Percentiles rank a stretch among this genome's conserved stretches.
Conservation (phyloP, 2,797 vertebrate genomes). For the Neosilurus hyrtlii region DNA sequence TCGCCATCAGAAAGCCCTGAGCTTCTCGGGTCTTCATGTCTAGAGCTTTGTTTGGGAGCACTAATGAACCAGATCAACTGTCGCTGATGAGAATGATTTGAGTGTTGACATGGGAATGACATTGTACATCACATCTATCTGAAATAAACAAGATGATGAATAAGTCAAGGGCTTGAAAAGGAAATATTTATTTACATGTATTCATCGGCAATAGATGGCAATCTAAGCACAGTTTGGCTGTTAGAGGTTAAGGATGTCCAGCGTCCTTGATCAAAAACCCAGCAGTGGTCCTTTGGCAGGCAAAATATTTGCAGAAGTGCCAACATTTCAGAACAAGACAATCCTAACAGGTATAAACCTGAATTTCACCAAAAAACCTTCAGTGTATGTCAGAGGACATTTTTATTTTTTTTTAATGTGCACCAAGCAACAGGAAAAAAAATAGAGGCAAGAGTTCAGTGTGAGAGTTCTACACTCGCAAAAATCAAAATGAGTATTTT, state of each 20-base stretch:
- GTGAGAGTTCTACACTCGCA: neutral
- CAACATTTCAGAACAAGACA: neutral
- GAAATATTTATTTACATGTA: neutral
- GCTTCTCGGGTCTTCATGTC: slow-evolving; percentile 2
- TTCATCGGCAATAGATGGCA: neutral
- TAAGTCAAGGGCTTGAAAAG: neutral
- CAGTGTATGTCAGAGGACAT: no score
- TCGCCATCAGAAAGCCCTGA: slow-evolving; percentile 4
- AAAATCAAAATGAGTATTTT: no score
- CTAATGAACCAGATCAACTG: neutral
- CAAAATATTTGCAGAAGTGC: neutral
- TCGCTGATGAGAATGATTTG: slow-evolving; percentile 10
- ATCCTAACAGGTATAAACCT: neutral
- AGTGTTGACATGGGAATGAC: neutral
- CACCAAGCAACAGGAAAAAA: neutral
- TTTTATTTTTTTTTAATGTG: neutral
- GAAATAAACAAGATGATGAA: neutral
- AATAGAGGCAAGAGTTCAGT: neutral
- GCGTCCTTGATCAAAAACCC: neutral
- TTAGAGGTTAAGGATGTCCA: neutral
- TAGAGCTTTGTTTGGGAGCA: neutral
- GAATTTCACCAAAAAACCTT: neutral
- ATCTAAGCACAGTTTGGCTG: neutral
- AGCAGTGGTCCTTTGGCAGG: neutral
- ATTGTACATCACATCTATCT: neutral